A percentile compares a stretch with the other conserved stretches of the same genome.
These are phyloP conservation scores for Sycophila texana DNA, from an alignment of 2,888 invertebrate genomes.

Conservation along the genomic window DNA sequence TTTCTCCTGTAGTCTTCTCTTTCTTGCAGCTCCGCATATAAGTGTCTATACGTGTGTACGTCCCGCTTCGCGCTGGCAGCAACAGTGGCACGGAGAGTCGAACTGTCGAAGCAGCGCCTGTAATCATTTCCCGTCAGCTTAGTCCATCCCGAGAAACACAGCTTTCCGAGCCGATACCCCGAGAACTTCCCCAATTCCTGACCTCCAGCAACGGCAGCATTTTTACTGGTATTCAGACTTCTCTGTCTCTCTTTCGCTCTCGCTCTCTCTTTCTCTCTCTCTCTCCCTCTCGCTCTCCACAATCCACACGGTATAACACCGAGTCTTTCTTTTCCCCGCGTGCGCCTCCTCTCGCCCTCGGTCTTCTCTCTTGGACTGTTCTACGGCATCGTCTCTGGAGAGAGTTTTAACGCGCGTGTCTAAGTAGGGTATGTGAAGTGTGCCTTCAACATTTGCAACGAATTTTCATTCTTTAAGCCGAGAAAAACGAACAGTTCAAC, in stretches of 20 bases:
- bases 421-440: no score
- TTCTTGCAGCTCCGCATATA: slow-evolving; percentile 6
- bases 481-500: background rate
- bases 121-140: background rate
- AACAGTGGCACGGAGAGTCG: slow-evolving; percentile 29
- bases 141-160: background rate
- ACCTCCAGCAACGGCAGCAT: background rate
- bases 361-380: slow-evolving; percentile 44
- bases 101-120: slow-evolving; percentile 27
- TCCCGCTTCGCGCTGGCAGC: slow-evolving; percentile 34
- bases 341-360: slow-evolving; percentile 26
- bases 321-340: slow-evolving; percentile 17
- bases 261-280: slow-evolving; percentile 47
- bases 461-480: background rate
- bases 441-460: background rate
- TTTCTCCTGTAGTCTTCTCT: slow-evolving; percentile 1
- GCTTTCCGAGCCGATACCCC: no score
- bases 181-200: background rate
- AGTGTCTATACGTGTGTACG: background rate
- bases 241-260: slow-evolving; percentile 51
- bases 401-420: background rate
- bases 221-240: slow-evolving; percentile 46
- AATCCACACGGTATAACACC: slow-evolving; percentile 11
- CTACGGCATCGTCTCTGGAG: slow-evolving; percentile 32
- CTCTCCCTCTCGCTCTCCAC: slow-evolving; percentile 12